Base-by-base conservation (phyloP, 2,797 vertebrate species). In the Oophaga sylvatica region DNA sequence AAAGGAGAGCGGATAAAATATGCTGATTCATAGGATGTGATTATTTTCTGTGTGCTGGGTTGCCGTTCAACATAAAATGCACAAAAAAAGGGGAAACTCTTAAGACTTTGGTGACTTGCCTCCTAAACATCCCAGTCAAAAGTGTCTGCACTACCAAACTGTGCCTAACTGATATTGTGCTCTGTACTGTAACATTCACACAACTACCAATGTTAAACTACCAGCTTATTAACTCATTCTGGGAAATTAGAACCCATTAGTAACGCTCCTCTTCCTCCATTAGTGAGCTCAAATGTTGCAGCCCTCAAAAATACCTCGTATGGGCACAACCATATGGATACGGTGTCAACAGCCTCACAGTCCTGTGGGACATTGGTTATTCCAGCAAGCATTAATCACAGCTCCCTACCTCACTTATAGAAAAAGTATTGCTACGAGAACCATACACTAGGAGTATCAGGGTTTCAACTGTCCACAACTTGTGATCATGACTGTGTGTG, bases 1-100 rank as follows among this genome's bases (percentile, higher is more conserved):
- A 89, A 89, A 89, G 88, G 88, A 89, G 88, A 89, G 88, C 88
- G 84, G 88, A 89, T 89, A 89, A 89, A 89, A 89, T 89, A 88
- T 89, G 88, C 87, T 65, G 80, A 83, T 86, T 89, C 84, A 87
- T 85, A 83, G 84, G 88, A 89, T 59, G 88, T 41, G 71, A 82
- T 87, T 89, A 83, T 81, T 80, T 89, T 89, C 88, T 89, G 88
- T 89, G 88, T 89, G 88, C 88, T 89, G 80, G 84, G 84, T 73
- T 26, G 80, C 88, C 75, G 88, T 26, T 75, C 59, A 26, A 62
- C 19, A 63, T 5, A 63, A 26, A 75, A 65, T 56, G 17, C 12
- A 62, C 26, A 80, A 29, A 22, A 17, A 56, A 59, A 68, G 0
- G 1, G 35, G 41, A 86, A 81, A 26, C n/a, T 56, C 22, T 89